Evolutionary conservation across 1,140 invertebrate genomes (phyloP), one percentile per base, ranked within the genome.

Genomic region (Nasonia giraulti): DNA sequence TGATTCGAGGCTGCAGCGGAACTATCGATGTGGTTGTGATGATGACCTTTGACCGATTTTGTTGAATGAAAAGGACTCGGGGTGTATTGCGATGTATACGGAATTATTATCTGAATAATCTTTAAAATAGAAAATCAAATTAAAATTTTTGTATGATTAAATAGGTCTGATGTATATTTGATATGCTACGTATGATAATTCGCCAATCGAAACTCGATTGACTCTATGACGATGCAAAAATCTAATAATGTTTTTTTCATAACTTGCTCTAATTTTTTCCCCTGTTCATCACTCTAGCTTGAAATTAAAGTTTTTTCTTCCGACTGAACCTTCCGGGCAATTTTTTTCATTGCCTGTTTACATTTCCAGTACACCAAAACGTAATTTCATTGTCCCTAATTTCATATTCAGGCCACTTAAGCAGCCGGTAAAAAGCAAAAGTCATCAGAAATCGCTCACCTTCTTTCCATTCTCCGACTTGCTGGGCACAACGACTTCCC

Each of bases 31-130:
- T 92, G 89, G 81, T 89, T 87, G 14, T 86, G 87, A 89, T 91
- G 91, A 71, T 92, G 89, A 80, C 89, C 88, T 40, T 90, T 80
- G 11, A 88, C 87, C 37, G 89, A 88, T 44, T 87, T 87, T 77
- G 90, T 87, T 44, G 91, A 85, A 85, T 91, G 85, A 83, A 94
- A 95, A 31, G 94, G 94, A 79, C 94, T 92, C 33, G 95, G 94
- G 33, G 94, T 93, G 85, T 94, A 94, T 83, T 95, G 95, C 14
- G 94, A 94, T 1, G 95, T 96, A 87, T 97, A 97, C 0, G 96
- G 96, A 84, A 97, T 96, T 50, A 97, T 96, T 82, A 97, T 96
- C 92, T 97, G 96, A 17, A 96, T 93, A 17, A 96, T 93, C 90
- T 95, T 91, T 90, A 89, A 33, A 80, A 62, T 76, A n/a, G 33